phyloP scores from a whole-genome alignment of 2,113 vertebrate genomes.

The Bubalus kerabau region DNA sequence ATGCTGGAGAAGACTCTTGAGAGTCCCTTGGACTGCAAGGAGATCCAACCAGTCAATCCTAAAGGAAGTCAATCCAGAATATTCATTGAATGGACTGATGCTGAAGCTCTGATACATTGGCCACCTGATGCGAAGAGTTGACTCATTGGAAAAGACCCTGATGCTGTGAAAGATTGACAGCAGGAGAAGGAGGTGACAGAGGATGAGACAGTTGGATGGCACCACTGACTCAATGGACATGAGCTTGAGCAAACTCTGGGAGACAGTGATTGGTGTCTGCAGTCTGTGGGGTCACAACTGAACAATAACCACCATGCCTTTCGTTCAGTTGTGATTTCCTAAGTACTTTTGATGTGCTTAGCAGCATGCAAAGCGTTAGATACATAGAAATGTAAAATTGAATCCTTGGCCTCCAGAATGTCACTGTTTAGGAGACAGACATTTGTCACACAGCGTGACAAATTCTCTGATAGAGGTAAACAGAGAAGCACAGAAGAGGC shows the following conservation, averaged over 20 bases:
- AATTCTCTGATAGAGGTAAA: neutral
- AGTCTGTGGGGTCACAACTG: neutral
- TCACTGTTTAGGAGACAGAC: neutral
- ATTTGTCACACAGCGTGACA: neutral
- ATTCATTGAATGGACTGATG: neutral
- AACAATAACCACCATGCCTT: neutral
- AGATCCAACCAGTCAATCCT: neutral
- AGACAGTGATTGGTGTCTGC: neutral
- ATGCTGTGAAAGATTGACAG: neutral
- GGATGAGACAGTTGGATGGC: neutral
- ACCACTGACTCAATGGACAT: neutral
- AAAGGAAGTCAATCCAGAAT: neutral
- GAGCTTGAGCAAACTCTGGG: neutral
- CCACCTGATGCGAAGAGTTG: neutral
- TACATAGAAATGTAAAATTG: neutral
- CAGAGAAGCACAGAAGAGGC: neutral
- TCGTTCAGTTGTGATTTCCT: neutral
- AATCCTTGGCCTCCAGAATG: neutral
- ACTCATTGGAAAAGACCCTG: neutral
- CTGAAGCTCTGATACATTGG: neutral
- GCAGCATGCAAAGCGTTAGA: neutral
- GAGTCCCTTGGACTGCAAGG: neutral
- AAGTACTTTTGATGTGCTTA: neutral
- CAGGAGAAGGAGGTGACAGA: neutral
- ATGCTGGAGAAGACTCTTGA: neutral